These are phyloP conservation scores for Drosophila parabipectinata DNA, from an alignment of 1,140 invertebrate genomes.

Conservation along the genomic window DNA sequence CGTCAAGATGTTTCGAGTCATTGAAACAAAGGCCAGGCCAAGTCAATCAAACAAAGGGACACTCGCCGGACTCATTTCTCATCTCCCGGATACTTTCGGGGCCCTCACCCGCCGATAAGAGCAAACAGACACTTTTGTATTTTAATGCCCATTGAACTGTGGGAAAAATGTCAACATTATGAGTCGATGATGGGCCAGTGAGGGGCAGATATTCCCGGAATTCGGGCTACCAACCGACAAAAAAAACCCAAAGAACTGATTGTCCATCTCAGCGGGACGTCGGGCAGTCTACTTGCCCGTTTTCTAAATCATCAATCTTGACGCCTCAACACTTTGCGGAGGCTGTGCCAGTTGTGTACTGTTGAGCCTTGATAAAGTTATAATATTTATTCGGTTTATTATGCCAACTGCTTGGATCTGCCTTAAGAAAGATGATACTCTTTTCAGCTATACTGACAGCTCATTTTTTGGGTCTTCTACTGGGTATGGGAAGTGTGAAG, in stretches of 20 bases:
- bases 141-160: conserved; percentile 69
- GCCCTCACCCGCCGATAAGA: conserved; percentile 26
- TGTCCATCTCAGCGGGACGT: conserved; percentile 15
- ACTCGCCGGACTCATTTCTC: conserved; percentile 44
- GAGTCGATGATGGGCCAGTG: conserved; percentile 50
- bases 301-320: conserved; percentile 72
- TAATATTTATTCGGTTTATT: conserved; percentile 77
- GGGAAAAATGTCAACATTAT: conserved; percentile 76
- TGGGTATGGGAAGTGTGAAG: not conserved
- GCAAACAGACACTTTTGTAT: conserved; percentile 53
- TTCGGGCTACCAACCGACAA: conserved; percentile 12
- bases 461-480: conserved; percentile 28
- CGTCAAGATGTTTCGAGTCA: conserved; percentile 77
- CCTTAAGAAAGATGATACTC: conserved; percentile 21
- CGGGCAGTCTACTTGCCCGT: conserved; percentile 22
- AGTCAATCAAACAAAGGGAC: conserved; percentile 79
- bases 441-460: conserved; percentile 47
- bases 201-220: conserved; percentile 14
- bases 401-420: conserved; percentile 46
- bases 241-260: conserved; percentile 42
- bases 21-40: conserved; percentile 74
- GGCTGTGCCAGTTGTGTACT: conserved; percentile 10
- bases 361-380: conserved; percentile 66
- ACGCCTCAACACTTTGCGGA: conserved; percentile 67
- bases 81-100: conserved; percentile 28